These are phyloP conservation scores for Neuroscelio doddi DNA, from an alignment of 2,888 invertebrate genomes.

Conservation along the genomic window DNA sequence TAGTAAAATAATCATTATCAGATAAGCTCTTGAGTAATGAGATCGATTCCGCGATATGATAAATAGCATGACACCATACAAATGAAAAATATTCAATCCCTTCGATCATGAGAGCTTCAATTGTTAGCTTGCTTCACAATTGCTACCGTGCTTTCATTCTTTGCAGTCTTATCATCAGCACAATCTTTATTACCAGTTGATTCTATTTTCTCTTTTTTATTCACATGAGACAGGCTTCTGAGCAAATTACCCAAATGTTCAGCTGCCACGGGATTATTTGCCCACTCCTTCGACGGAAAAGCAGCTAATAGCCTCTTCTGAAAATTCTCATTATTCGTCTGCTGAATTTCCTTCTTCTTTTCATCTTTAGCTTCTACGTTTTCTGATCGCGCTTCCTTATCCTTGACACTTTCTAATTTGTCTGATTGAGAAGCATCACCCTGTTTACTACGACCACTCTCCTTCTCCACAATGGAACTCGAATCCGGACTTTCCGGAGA, in stretches of 20 bases:
- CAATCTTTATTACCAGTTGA: slow-evolving; percentile 18
- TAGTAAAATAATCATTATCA: background rate
- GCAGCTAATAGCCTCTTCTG: slow-evolving; percentile 56
- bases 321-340: slow-evolving; percentile 54
- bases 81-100: background rate
- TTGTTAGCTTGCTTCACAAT: background rate
- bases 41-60: slow-evolving; percentile 14
- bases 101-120: too few species aligned
- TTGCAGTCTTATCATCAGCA: slow-evolving; percentile 1
- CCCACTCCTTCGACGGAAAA: slow-evolving; percentile 60
- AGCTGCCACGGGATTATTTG: slow-evolving; percentile 54
- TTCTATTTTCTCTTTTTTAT: slow-evolving; percentile 44
- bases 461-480: slow-evolving; percentile 56
- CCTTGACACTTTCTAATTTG: background rate
- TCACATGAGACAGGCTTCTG: slow-evolving; percentile 52
- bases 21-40: slow-evolving; percentile 5
- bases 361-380: background rate
- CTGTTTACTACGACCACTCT: slow-evolving; percentile 12
- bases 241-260: slow-evolving; percentile 59
- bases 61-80: slow-evolving; percentile 1
- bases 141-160: background rate
- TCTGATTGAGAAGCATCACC: slow-evolving; percentile 1
- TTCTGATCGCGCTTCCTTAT: background rate
- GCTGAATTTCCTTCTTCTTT: slow-evolving; percentile 34
- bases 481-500: slow-evolving; percentile 64